phyloP scores from a whole-genome alignment of 2,113 vertebrate species.

The Dromas ardeola region DNA sequence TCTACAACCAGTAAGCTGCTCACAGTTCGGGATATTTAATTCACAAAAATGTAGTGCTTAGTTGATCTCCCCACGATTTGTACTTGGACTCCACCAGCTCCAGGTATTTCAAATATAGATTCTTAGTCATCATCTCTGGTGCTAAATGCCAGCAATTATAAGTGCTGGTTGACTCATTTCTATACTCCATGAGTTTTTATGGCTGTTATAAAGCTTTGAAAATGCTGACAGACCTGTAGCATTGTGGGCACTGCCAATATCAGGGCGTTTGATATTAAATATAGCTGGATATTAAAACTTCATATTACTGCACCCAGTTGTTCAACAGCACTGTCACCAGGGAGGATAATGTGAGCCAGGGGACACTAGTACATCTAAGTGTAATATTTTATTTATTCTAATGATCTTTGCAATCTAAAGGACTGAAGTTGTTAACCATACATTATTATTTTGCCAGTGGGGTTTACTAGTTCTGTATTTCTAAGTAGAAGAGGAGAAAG shows the following conservation, averaged over 20 bases:
- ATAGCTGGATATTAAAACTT: slow-evolving; percentile 5
- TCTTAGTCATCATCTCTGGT: slow-evolving; percentile 51
- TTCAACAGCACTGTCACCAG: slow-evolving; percentile 20
- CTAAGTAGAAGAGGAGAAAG: background rate
- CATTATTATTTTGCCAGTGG: background rate
- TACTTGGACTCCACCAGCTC: slow-evolving; percentile 32
- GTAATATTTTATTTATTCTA: slow-evolving; percentile 31
- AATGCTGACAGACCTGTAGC: slow-evolving; percentile 40
- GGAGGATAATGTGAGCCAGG: background rate
- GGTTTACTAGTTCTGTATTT: background rate
- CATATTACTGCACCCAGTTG: background rate
- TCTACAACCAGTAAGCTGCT: background rate
- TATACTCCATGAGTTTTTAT: slow-evolving; percentile 29
- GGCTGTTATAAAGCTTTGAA: slow-evolving; percentile 39
- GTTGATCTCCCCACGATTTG: background rate
- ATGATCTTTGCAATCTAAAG: slow-evolving; percentile 14
- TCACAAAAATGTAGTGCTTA: background rate
- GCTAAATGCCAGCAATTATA: slow-evolving; percentile 55
- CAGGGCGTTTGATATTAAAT: background rate
- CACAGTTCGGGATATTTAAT: background rate
- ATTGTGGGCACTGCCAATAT: background rate
- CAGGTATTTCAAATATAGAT: slow-evolving; percentile 52
- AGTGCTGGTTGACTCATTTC: slow-evolving; percentile 57
- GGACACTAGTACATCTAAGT: background rate
- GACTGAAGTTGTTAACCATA: background rate